Evolutionary conservation across 2,888 invertebrate species (phyloP).

Genomic region (Sisyra terminalis): DNA sequence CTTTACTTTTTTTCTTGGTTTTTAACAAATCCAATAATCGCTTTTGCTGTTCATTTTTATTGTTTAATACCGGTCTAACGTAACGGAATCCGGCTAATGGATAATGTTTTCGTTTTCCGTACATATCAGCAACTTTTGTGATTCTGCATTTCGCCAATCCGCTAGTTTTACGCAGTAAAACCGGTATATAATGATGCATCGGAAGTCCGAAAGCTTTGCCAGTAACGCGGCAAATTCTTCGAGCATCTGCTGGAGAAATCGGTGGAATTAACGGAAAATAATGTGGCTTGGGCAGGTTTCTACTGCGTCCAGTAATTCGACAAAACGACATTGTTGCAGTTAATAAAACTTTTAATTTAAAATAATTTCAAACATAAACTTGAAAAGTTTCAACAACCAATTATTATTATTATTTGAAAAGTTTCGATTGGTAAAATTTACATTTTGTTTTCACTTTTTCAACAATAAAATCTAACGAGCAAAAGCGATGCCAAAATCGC

Average conservation of each 20-base stretch:
- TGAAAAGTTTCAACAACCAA: too few species aligned
- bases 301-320: slow-evolving; percentile 64
- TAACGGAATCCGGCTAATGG: slow-evolving; percentile 54
- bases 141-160: slow-evolving; percentile 37
- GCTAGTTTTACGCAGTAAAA: slow-evolving; percentile 32
- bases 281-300: slow-evolving; percentile 64
- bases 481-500: too few species aligned
- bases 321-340: slow-evolving; percentile 32
- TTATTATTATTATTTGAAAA: too few species aligned
- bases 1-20: slow-evolving; percentile 33
- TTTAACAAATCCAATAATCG: slow-evolving; percentile 42
- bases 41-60: slow-evolving; percentile 47
- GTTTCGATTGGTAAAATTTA: too few species aligned
- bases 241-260: slow-evolving; percentile 68
- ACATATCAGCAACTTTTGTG: slow-evolving; percentile 44
- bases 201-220: slow-evolving; percentile 59
- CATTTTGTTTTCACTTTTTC: too few species aligned
- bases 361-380: background rate
- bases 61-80: slow-evolving; percentile 54
- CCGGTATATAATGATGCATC: slow-evolving; percentile 65
- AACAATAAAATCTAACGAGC: too few species aligned
- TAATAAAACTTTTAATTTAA: slow-evolving; percentile 1
- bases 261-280: slow-evolving; percentile 68
- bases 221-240: slow-evolving; percentile 61
- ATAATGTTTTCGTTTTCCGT: slow-evolving; percentile 50